phyloP scores from a whole-genome alignment of 1,140 invertebrate genomes.

The Aphelenchoides avenae region DNA sequence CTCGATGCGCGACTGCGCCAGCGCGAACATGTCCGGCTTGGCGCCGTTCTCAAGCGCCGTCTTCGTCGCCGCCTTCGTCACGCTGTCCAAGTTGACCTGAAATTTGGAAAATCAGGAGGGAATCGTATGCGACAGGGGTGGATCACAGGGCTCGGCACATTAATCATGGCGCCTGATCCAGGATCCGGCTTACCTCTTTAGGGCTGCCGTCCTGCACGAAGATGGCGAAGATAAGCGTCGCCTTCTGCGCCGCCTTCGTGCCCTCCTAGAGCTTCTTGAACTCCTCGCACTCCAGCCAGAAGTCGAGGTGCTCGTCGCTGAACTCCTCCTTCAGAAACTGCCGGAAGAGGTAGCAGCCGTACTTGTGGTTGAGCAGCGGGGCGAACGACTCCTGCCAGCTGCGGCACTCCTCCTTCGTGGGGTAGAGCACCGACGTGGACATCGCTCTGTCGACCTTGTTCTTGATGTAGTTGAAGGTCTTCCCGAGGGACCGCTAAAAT shows the following conservation, averaged over 20 bases:
- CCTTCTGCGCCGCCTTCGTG: slow-evolving; percentile 40
- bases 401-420: slow-evolving; percentile 38
- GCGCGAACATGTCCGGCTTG: slow-evolving; percentile 32
- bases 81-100: slow-evolving; percentile 42
- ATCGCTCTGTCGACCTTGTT: slow-evolving; percentile 38
- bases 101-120: slow-evolving; percentile 18
- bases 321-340: slow-evolving; percentile 32
- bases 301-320: slow-evolving; percentile 44
- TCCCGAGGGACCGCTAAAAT: slow-evolving; percentile 26
- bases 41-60: slow-evolving; percentile 27
- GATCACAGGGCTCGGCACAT: too few relatives aligned
- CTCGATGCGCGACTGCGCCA: slow-evolving; percentile 40
- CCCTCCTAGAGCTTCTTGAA: slow-evolving; percentile 41
- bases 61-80: slow-evolving; percentile 35
- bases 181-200: slow-evolving; percentile 33
- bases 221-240: slow-evolving; percentile 28
- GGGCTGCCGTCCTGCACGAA: slow-evolving; percentile 28
- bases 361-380: slow-evolving; percentile 37
- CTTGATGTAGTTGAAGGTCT: slow-evolving; percentile 27
- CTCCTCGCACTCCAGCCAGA: slow-evolving; percentile 41
- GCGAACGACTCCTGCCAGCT: slow-evolving; percentile 46
- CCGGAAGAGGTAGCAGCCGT: slow-evolving; percentile 34
- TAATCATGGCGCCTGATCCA: too few relatives aligned
- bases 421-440: slow-evolving; percentile 34
- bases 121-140: too few relatives aligned